These are phyloP conservation scores for Seriola dumerili DNA, from an alignment of 2,113 vertebrate genomes.

Conservation along the genomic window DNA sequence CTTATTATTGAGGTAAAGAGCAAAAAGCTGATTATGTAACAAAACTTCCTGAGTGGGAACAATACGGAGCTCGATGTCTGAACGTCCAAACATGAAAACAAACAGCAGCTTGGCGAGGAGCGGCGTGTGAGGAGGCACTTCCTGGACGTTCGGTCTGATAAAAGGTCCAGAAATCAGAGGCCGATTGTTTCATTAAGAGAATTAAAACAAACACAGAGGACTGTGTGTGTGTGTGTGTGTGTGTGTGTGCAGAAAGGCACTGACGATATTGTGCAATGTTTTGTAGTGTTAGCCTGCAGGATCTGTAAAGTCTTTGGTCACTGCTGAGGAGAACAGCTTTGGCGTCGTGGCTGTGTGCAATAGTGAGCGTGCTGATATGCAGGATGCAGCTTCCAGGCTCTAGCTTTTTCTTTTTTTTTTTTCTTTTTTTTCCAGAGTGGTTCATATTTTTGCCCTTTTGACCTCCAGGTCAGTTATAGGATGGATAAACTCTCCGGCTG, in stretches of 20 bases:
- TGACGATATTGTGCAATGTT: constrained; percentile 17
- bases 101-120: neutral
- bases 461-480: constrained; percentile 48
- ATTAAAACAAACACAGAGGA: constrained; percentile 43
- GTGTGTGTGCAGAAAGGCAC: constrained; percentile 18
- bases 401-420: neutral
- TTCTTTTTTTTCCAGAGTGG: neutral
- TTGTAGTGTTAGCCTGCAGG: neutral
- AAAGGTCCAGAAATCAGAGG: constrained; percentile 21
- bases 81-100: constrained; percentile 17
- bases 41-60: constrained; percentile 77
- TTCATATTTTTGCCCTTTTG: neutral
- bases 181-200: constrained; percentile 36
- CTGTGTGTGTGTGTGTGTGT: constrained; percentile 4
- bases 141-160: constrained; percentile 1
- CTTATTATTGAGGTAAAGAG: constrained; percentile 27
- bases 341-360: constrained; percentile 12
- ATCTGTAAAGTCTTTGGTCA: constrained; percentile 37
- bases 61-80: constrained; percentile 21
- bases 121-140: constrained; percentile 42
- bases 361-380: neutral
- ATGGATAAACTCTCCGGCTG: constrained; percentile 65
- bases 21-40: constrained; percentile 47
- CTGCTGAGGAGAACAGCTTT: constrained; percentile 31
- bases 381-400: constrained; percentile 2